phyloP scores from a whole-genome alignment of 2,113 vertebrate genomes.

The Chaetodon auriga region DNA sequence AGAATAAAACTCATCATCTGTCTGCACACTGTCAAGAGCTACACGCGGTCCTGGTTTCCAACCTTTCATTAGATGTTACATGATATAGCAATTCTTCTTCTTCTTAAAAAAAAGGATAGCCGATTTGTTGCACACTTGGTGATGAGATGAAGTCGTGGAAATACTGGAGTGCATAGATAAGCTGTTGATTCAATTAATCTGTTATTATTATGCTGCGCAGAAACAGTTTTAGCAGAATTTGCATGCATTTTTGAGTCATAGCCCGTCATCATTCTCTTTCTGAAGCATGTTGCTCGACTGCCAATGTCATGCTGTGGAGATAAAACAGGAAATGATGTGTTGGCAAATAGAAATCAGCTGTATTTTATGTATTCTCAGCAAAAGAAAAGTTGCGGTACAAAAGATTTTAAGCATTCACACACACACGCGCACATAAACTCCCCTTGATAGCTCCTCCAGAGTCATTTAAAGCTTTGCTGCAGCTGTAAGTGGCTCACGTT shows the following conservation, averaged over 20 bases:
- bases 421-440: not conserved
- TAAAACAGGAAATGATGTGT: not conserved
- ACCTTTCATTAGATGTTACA: conserved; percentile 17
- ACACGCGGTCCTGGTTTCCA: not conserved
- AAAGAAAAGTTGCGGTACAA: not conserved
- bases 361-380: not conserved
- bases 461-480: conserved; percentile 18
- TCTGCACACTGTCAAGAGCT: conserved; percentile 7
- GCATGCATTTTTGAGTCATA: not conserved
- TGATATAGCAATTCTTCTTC: conserved; percentile 5
- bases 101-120: not conserved
- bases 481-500: conserved; percentile 17
- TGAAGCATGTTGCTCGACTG: not conserved
- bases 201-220: conserved; percentile 5
- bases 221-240: conserved; percentile 4
- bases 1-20: not conserved
- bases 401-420: not conserved
- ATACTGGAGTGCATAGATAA: not conserved
- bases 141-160: conserved; percentile 28
- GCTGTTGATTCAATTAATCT: not conserved
- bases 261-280: not conserved
- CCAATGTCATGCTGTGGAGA: not conserved
- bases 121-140: conserved; percentile 11
- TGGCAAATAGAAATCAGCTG: not conserved
- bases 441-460: not conserved